These are phyloP conservation scores for Schizaphis graminum DNA, from an alignment of 2,888 invertebrate genomes.

Conservation along the genomic window DNA sequence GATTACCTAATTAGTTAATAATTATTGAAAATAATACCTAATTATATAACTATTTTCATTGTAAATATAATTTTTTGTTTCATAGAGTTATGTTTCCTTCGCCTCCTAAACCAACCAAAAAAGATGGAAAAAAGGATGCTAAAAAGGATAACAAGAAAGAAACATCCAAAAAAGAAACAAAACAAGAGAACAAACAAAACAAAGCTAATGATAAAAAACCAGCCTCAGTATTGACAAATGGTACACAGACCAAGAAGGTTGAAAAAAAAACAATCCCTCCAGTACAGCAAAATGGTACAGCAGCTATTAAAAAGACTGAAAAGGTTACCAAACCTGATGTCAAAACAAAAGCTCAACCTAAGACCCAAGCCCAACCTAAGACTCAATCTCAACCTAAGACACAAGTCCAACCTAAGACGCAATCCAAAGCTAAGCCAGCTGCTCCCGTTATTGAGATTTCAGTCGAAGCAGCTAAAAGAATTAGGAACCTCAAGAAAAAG, in stretches of 20 bases:
- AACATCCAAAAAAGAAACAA: constrained; percentile 49
- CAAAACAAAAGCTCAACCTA: constrained; percentile 72
- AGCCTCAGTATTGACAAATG: constrained; percentile 41
- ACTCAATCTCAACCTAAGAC: constrained; percentile 70
- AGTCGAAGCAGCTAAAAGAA: constrained; percentile 80
- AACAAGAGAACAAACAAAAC: constrained; percentile 66
- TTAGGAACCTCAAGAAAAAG: constrained; percentile 91
- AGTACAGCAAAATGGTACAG: constrained; percentile 37
- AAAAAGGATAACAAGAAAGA: constrained; percentile 65
- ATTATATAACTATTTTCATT: background rate
- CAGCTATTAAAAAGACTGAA: constrained; percentile 50
- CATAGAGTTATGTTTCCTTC: constrained; percentile 61
- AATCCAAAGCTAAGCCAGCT: constrained; percentile 59
- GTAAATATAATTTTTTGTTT: constrained; percentile 21
- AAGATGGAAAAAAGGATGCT: constrained; percentile 66
- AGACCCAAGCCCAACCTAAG: constrained; percentile 67
- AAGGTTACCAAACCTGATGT: constrained; percentile 71
- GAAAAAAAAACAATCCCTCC: constrained; percentile 58
- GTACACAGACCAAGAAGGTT: constrained; percentile 53
- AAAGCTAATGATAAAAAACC: constrained; percentile 51
- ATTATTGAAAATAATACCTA: background rate
- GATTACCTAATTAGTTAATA: background rate
- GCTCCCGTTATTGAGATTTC: constrained; percentile 65
- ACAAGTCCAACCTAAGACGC: constrained; percentile 68
- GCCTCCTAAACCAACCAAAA: constrained; percentile 58